Evolutionary conservation across 2,888 invertebrate genomes (phyloP).

Genomic region (Trichogramma evanescens): DNA sequence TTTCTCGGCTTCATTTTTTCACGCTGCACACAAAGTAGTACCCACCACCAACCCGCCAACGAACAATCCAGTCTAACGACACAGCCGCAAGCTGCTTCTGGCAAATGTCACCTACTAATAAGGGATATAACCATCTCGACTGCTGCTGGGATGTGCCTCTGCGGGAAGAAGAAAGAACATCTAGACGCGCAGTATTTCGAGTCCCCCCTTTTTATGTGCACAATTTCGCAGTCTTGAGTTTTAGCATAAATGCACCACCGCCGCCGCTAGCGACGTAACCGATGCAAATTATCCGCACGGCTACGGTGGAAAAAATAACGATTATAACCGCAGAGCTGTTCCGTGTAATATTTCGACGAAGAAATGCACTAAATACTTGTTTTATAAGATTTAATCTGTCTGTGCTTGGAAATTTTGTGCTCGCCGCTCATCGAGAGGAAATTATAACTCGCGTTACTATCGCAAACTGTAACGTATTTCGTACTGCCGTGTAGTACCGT

Average conservation of each 20-base stretch:
- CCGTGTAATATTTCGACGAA: conserved; percentile 3
- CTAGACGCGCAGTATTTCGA: too few species aligned
- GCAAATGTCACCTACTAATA: conserved; percentile 16
- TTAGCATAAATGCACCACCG: conserved; percentile 17
- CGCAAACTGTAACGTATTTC: too few species aligned
- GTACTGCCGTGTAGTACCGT: too few species aligned
- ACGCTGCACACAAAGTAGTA: conserved; percentile 1
- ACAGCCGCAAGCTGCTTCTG: conserved; percentile 12
- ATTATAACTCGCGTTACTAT: too few species aligned
- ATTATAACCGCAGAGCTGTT: conserved; percentile 7
- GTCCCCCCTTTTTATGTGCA: background rate
- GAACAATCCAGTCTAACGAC: background rate
- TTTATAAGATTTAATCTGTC: too few species aligned
- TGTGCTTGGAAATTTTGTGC: too few species aligned
- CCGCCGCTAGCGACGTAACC: background rate
- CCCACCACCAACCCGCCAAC: too few species aligned
- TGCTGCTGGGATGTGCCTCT: background rate
- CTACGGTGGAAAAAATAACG: conserved; percentile 9
- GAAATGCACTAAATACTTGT: too few species aligned
- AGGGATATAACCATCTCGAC: conserved; percentile 14
- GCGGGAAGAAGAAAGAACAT: too few species aligned
- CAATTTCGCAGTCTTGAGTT: conserved; percentile 8
- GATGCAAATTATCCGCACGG: conserved; percentile 17
- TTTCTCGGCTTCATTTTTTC: background rate
- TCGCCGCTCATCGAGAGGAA: too few species aligned